Conservation (phyloP, 2,888 invertebrate genomes). For the Phorcus lineatus region DNA sequence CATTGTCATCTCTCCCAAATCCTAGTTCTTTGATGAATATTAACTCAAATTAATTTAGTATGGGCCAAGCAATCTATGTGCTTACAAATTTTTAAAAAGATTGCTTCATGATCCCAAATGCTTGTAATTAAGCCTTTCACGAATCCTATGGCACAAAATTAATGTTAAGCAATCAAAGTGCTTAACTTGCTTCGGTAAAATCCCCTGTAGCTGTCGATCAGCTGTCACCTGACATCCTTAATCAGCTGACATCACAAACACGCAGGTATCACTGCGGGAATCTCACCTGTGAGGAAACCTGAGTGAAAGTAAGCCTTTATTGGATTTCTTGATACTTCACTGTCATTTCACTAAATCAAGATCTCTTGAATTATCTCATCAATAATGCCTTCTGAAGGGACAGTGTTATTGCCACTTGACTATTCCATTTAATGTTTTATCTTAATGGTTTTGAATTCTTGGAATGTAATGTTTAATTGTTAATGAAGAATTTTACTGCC, state of each 20-base stretch:
- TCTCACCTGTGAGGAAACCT: neutral
- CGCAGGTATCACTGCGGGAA: neutral
- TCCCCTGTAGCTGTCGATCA: neutral
- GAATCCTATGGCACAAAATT: too few relatives aligned
- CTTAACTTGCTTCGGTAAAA: neutral
- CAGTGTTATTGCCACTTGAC: neutral
- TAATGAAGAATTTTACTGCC: too few relatives aligned
- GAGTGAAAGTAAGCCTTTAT: neutral
- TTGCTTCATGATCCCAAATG: too few relatives aligned
- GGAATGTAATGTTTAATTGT: neutral
- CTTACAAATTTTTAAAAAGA: too few relatives aligned
- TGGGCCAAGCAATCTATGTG: too few relatives aligned
- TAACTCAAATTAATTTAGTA: too few relatives aligned
- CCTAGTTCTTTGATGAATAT: too few relatives aligned
- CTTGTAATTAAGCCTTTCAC: too few relatives aligned
- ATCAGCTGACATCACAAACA: neutral
- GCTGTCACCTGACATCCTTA: neutral
- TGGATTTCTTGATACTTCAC: neutral
- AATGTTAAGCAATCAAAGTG: too few relatives aligned
- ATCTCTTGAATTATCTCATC: neutral
- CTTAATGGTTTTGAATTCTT: neutral
- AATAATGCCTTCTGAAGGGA: slow-evolving; percentile 5
- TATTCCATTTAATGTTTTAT: slow-evolving; percentile 1
- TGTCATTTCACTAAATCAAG: neutral
- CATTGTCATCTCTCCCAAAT: too few relatives aligned